Conservation (phyloP, 2,113 vertebrate species). For the Bubo bubo region DNA sequence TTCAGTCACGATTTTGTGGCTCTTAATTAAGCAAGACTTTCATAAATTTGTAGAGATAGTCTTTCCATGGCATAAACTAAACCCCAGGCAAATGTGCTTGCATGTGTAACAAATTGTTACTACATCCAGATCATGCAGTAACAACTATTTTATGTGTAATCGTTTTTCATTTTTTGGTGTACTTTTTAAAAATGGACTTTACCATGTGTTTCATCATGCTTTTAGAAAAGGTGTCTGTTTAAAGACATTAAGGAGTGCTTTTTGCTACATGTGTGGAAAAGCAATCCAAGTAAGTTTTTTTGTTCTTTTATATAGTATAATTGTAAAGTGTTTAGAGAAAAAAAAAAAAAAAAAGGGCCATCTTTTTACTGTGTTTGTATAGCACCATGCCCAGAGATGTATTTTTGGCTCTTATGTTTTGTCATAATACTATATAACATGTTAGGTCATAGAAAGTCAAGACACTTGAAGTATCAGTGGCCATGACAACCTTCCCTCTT, state of each 20-base stretch:
- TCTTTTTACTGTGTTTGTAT: background rate
- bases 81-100: background rate
- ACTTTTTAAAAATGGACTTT: background rate
- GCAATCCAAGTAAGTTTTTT: background rate
- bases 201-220: background rate
- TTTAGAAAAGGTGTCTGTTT: background rate
- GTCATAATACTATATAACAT: background rate
- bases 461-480: background rate
- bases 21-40: background rate
- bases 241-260: background rate
- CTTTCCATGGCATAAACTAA: background rate
- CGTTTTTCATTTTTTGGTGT: background rate
- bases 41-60: background rate
- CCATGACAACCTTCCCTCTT: conserved; percentile 2
- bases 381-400: background rate
- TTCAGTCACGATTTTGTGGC: background rate
- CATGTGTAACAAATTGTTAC: background rate
- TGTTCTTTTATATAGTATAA: background rate
- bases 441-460: background rate
- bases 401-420: background rate
- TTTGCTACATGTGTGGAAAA: background rate
- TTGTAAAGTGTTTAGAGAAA: background rate
- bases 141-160: background rate
- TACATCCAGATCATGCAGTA: background rate
- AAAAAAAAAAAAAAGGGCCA: background rate